phyloP scores from a whole-genome alignment of 53 echinoderm and acorn worm species.

The Paelopatides confundens region DNA sequence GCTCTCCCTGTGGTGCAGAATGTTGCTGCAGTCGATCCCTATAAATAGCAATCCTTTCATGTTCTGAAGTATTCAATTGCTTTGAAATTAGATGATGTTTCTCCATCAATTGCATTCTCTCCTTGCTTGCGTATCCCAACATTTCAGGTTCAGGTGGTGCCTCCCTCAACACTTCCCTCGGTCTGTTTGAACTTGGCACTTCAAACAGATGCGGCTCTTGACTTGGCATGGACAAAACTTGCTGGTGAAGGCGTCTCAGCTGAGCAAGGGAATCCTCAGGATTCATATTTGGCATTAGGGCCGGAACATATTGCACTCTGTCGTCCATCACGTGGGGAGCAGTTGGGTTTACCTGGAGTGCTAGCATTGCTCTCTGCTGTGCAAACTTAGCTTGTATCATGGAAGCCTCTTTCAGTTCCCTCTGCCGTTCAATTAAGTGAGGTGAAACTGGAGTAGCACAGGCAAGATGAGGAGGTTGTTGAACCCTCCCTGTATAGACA shows the following conservation, averaged over 20 bases:
- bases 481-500: conserved; percentile 2
- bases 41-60: not conserved
- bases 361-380: conserved; percentile 30
- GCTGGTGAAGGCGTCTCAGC: conserved; percentile 39
- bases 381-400: conserved; percentile 30
- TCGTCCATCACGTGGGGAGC: not conserved
- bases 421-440: conserved; percentile 10
- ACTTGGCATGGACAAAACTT: conserved; percentile 44
- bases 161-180: not conserved
- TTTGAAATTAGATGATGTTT: conserved; percentile 6
- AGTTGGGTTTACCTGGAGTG: not conserved
- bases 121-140: not conserved
- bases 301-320: conserved; percentile 32
- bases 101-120: conserved; percentile 27
- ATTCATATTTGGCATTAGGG: not conserved
- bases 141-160: not conserved
- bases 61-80: not conserved
- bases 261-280: conserved; percentile 47
- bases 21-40: not conserved
- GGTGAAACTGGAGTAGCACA: not conserved
- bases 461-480: conserved; percentile 13
- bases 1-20: not conserved
- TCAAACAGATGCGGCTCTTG: conserved; percentile 15
- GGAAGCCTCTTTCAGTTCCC: conserved; percentile 31
- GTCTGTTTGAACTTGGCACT: not conserved